A percentile compares a stretch with the other conserved stretches of the same genome.
Conservation (phyloP, 2,797 vertebrate species). For the Naso thynnoides region DNA sequence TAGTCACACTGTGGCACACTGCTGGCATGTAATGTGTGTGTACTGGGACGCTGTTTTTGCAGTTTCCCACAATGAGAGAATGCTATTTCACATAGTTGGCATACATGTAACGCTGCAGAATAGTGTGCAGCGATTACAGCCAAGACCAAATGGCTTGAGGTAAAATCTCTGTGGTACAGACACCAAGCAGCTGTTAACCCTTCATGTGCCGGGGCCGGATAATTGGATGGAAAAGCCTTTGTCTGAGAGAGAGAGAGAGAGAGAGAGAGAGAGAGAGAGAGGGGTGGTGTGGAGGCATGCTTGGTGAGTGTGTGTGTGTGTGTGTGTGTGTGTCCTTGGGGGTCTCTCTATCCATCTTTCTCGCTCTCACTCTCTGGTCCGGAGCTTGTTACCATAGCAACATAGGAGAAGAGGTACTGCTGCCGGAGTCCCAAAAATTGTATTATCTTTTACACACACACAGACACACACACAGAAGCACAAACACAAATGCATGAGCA, state of each 20-base stretch:
- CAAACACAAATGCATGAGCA: not conserved
- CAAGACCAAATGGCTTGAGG: conserved; percentile 77
- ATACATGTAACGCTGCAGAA: conserved; percentile 61
- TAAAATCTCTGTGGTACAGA: conserved; percentile 79
- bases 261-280: conserved; percentile 22
- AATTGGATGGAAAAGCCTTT: conserved; percentile 82
- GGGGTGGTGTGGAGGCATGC: conserved; percentile 73
- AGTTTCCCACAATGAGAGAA: conserved; percentile 60
- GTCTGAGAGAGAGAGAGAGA: conserved; percentile 65
- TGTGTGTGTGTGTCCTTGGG: conserved; percentile 74
- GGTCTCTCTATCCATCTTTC: conserved; percentile 80
- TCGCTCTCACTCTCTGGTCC: conserved; percentile 79
- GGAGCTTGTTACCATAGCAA: conserved; percentile 84
- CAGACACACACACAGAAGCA: conserved; percentile 1
- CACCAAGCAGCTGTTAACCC: conserved; percentile 79
- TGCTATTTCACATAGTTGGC: conserved; percentile 65
- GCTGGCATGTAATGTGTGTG: conserved; percentile 36
- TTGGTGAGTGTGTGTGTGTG: conserved; percentile 48
- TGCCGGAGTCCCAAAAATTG: conserved; percentile 82
- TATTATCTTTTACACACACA: conserved; percentile 80
- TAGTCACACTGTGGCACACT: conserved; percentile 35
- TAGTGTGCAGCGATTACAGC: conserved; percentile 70
- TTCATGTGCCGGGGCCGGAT: conserved; percentile 67
- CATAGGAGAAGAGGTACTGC: conserved; percentile 81
- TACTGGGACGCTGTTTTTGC: conserved; percentile 34